Conservation (phyloP, 2,888 invertebrate genomes). For the Agrypnus murinus region DNA sequence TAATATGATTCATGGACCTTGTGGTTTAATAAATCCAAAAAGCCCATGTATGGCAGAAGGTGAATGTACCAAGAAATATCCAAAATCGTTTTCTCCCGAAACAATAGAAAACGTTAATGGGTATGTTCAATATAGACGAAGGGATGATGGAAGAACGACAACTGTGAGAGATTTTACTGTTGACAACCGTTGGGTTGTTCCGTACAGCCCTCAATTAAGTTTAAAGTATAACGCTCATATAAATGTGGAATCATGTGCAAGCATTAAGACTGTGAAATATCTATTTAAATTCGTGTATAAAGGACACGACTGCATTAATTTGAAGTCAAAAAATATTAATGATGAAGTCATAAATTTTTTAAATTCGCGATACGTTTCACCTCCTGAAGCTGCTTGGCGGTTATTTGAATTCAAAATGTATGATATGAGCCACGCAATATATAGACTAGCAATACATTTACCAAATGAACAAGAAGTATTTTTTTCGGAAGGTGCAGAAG, state of each 20-base stretch:
- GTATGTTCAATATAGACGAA: conserved; percentile 58
- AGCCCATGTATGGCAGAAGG: conserved; percentile 30
- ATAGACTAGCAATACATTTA: conserved; percentile 64
- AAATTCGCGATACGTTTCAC: conserved; percentile 63
- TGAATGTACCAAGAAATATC: conserved; percentile 55
- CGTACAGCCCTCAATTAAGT: conserved; percentile 56
- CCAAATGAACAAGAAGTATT: conserved; percentile 53
- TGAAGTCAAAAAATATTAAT: background rate
- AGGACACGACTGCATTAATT: conserved; percentile 12
- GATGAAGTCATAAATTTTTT: conserved; percentile 37
- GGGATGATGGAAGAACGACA: conserved; percentile 52
- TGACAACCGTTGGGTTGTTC: conserved; percentile 63
- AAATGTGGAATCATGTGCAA: conserved; percentile 60
- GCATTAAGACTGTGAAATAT: conserved; percentile 59
- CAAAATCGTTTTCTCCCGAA: background rate
- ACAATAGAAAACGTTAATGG: conserved; percentile 54
- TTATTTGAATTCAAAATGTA: conserved; percentile 59
- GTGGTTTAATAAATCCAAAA: conserved; percentile 15
- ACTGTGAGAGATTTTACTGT: conserved; percentile 36
- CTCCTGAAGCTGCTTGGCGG: conserved; percentile 66
- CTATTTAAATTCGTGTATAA: conserved; percentile 57
- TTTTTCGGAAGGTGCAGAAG: conserved; percentile 45
- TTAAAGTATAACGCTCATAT: conserved; percentile 59
- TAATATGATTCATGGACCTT: conserved; percentile 51
- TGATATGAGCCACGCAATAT: conserved; percentile 61